These are phyloP conservation scores for Galemys pyrenaicus DNA, from an alignment of 2,113 vertebrate species.

Conservation along the genomic window DNA sequence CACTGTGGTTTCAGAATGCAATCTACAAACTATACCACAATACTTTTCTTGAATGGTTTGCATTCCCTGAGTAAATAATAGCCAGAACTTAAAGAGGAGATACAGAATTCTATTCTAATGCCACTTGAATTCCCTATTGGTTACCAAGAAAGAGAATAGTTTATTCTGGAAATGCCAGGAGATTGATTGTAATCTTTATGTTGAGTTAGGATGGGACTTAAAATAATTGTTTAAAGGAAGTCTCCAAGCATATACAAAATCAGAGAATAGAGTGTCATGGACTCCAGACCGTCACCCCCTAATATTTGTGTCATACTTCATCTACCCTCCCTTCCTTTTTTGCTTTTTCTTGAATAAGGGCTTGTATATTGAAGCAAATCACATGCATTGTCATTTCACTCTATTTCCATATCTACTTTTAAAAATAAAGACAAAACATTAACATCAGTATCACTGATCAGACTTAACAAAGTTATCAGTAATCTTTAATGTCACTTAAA, in stretches of 20 bases:
- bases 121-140: not conserved
- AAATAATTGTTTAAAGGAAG: conserved; percentile 1
- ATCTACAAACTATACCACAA: not conserved
- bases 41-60: conserved; percentile 5
- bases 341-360: not conserved
- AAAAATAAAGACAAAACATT: not conserved
- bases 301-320: not conserved
- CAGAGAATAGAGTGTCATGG: not conserved
- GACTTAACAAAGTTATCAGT: not conserved
- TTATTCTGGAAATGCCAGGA: conserved; percentile 17
- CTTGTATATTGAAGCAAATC: not conserved
- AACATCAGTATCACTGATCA: not conserved
- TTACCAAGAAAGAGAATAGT: not conserved
- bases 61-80: not conserved
- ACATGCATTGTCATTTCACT: not conserved
- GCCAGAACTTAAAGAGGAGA: not conserved
- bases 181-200: not conserved
- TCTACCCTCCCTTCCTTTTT: not conserved
- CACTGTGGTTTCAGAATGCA: conserved; percentile 15
- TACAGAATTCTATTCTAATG: conserved; percentile 24
- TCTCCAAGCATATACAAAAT: not conserved
- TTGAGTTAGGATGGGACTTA: conserved; percentile 11
- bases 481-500: not conserved
- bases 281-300: not conserved
- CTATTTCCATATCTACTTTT: not conserved